phyloP scores from a whole-genome alignment of 2,888 invertebrate genomes.

The Trachelus stipa region DNA sequence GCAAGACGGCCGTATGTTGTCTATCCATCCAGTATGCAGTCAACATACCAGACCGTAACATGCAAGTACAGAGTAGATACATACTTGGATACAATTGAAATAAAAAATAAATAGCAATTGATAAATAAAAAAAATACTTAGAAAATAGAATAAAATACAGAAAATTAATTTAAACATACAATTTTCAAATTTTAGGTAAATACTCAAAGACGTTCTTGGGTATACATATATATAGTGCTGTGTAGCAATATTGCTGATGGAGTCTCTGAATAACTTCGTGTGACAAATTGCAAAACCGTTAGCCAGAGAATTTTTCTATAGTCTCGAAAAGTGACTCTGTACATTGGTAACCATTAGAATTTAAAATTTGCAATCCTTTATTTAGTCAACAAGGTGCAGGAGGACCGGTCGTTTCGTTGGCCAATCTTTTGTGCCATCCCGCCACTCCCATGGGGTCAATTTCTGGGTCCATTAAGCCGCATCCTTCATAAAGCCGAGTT shows the following conservation, averaged over 20 bases:
- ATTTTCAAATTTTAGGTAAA: not conserved
- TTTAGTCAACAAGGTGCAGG: constrained; percentile 60
- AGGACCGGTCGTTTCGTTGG: constrained; percentile 38
- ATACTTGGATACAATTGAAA: not conserved
- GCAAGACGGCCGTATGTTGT: constrained; percentile 8
- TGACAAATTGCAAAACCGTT: constrained; percentile 50
- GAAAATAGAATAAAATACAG: not conserved
- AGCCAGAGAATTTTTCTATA: constrained; percentile 18
- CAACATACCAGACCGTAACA: not conserved
- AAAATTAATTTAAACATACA: not conserved
- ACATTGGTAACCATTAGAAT: constrained; percentile 34
- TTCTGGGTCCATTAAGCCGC: constrained; percentile 31
- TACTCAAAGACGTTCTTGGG: not conserved
- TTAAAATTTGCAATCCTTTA: constrained; percentile 57
- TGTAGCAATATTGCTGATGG: not conserved
- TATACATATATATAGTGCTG: not conserved
- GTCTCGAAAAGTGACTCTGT: constrained; percentile 27
- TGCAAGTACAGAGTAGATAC: not conserved
- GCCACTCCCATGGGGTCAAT: constrained; percentile 22
- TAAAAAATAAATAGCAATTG: not conserved
- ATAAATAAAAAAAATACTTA: not conserved
- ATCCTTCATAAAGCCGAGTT: constrained; percentile 16
- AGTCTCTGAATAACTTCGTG: constrained; percentile 22
- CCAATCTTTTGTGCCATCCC: constrained; percentile 21
- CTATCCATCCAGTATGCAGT: not conserved